phyloP scores from a whole-genome alignment of 2,797 vertebrate species.

The Mycteria americana region DNA sequence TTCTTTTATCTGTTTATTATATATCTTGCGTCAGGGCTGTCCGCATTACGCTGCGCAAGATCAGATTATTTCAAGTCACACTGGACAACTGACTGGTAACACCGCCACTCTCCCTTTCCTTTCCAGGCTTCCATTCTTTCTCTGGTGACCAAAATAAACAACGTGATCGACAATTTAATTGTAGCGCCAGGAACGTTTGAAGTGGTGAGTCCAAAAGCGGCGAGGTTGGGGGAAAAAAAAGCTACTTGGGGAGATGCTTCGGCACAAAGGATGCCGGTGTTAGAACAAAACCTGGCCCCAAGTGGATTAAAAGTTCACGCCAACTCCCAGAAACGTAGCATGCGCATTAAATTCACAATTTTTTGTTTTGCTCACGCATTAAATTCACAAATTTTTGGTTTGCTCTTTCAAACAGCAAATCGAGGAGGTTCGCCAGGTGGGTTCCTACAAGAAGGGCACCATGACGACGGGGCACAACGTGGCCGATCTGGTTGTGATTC shows the following conservation, averaged over 20 bases:
- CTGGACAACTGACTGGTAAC: not conserved
- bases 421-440: constrained; percentile 95
- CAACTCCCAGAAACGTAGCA: rapidly evolving
- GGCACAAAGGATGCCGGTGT: rapidly evolving
- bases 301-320: rapidly evolving
- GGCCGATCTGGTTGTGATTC: constrained; percentile 93
- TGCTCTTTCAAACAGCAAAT: constrained; percentile 85
- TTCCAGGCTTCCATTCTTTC: constrained; percentile 93
- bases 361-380: not conserved
- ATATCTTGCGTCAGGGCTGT: not conserved
- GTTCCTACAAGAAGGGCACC: constrained; percentile 98
- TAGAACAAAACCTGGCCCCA: not conserved
- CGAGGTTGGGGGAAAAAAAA: rapidly evolving
- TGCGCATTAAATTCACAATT: rapidly evolving
- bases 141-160: constrained; percentile 97
- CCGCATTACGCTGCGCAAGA: rapidly evolving
- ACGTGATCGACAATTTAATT: constrained; percentile 95
- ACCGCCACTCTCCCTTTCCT: rapidly evolving
- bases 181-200: constrained; percentile 96
- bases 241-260: rapidly evolving
- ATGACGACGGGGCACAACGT: constrained; percentile 97
- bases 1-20: not conserved
- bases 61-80: not conserved
- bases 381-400: not conserved
- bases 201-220: constrained; percentile 83